phyloP scores from a whole-genome alignment of 2,888 invertebrate genomes.

The Xylophagus ater region DNA sequence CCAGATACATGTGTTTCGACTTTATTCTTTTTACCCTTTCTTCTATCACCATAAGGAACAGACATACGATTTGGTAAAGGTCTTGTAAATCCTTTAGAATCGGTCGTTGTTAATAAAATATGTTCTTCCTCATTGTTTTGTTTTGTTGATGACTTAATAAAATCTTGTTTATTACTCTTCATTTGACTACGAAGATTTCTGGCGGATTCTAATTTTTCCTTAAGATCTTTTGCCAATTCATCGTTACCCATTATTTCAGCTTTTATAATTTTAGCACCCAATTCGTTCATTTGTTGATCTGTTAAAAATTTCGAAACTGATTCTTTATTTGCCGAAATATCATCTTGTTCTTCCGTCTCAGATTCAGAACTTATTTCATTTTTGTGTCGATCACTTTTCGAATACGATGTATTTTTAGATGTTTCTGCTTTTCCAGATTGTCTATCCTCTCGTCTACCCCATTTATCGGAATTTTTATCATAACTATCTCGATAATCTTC shows the following conservation, averaged over 20 bases:
- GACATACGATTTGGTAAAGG: constrained; percentile 41
- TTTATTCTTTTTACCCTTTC: constrained; percentile 35
- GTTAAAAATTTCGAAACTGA: constrained; percentile 41
- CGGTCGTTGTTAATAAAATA: constrained; percentile 58
- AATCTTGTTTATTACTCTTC: constrained; percentile 3
- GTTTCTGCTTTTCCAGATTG: too few relatives aligned
- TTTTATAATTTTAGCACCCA: constrained; percentile 84
- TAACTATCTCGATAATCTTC: neutral
- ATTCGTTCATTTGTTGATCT: constrained; percentile 77
- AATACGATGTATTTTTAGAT: too few relatives aligned
- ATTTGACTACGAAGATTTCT: constrained; percentile 38
- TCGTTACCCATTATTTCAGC: constrained; percentile 86
- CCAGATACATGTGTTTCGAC: constrained; percentile 61
- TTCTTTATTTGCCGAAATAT: neutral
- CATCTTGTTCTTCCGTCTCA: neutral
- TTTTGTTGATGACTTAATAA: neutral
- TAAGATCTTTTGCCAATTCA: constrained; percentile 56
- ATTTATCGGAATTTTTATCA: too few relatives aligned
- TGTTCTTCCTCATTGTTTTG: constrained; percentile 35
- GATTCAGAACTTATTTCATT: neutral
- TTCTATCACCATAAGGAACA: constrained; percentile 1
- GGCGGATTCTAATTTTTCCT: constrained; percentile 61
- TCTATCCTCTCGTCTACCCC: too few relatives aligned
- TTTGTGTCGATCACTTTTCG: too few relatives aligned
- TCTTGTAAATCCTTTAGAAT: constrained; percentile 53